A percentile compares a stretch with the other conserved stretches of the same genome.
Evolutionary conservation across 2,113 vertebrate species (phyloP).

Genomic region (Mobula hypostoma): DNA sequence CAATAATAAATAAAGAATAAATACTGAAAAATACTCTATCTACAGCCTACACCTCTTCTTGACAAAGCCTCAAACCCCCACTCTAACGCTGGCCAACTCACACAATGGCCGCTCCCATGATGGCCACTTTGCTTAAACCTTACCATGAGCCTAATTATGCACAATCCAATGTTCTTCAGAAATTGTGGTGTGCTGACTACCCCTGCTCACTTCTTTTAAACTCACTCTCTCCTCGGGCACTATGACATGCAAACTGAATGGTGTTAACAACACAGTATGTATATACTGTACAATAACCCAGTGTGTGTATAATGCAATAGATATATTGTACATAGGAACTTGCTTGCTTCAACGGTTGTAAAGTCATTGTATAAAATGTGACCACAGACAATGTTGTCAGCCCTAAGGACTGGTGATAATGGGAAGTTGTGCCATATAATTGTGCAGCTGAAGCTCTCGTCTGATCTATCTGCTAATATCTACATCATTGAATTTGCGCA

Average conservation of each 20-base stretch:
- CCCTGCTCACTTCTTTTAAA: no score
- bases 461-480: constrained; percentile 30
- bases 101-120: no score
- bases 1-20: no score
- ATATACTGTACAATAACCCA: not conserved
- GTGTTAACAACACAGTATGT: not conserved
- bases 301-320: not conserved
- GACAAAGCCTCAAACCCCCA: no score
- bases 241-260: not conserved
- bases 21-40: no score
- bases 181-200: no score
- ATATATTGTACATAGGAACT: not conserved
- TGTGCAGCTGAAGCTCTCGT: not conserved
- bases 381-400: not conserved
- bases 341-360: not conserved
- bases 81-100: no score
- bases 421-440: not conserved
- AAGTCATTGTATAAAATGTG: not conserved
- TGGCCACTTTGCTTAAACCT: no score
- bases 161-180: no score
- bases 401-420: not conserved
- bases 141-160: no score
- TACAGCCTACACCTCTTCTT: no score
- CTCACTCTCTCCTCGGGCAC: no score
- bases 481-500: constrained; percentile 23